A percentile compares a stretch with the other conserved stretches of the same genome.
phyloP scores from a whole-genome alignment of 2,888 invertebrate species.

The Dicycla oo region DNA sequence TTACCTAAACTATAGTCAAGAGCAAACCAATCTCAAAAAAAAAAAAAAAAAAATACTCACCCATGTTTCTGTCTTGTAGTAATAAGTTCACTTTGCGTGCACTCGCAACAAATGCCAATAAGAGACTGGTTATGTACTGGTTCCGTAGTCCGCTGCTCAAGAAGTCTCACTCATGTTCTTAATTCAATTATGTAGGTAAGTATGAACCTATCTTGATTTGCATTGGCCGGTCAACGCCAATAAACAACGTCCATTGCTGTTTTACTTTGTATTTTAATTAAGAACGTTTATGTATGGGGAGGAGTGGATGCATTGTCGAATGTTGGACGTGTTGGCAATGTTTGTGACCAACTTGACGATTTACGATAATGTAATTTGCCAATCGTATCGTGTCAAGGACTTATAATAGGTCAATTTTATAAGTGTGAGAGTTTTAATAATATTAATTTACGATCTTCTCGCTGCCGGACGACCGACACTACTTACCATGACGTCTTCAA shows the following conservation, averaged over 20 bases:
- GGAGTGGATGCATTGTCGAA: constrained; percentile 9
- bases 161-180: constrained; percentile 29
- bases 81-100: constrained; percentile 39
- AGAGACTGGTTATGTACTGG: constrained; percentile 48
- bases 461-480: too few relatives aligned
- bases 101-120: constrained; percentile 36
- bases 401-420: constrained; percentile 9
- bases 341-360: constrained; percentile 9
- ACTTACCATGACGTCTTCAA: too few relatives aligned
- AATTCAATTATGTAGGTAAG: constrained; percentile 48
- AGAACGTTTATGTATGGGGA: too few relatives aligned
- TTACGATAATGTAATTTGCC: constrained; percentile 38
- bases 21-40: too few relatives aligned
- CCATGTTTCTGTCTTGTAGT: constrained; percentile 36
- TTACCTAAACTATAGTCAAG: too few relatives aligned
- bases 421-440: background rate
- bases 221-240: constrained; percentile 24
- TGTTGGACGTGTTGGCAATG: constrained; percentile 16
- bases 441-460: background rate
- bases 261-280: background rate
- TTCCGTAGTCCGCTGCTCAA: constrained; percentile 29
- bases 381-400: constrained; percentile 50
- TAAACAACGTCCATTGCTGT: constrained; percentile 15
- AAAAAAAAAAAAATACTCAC: too few relatives aligned
- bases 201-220: constrained; percentile 14